Evolutionary conservation across 2,113 vertebrate genomes (phyloP).

Genomic region (Egretta garzetta): DNA sequence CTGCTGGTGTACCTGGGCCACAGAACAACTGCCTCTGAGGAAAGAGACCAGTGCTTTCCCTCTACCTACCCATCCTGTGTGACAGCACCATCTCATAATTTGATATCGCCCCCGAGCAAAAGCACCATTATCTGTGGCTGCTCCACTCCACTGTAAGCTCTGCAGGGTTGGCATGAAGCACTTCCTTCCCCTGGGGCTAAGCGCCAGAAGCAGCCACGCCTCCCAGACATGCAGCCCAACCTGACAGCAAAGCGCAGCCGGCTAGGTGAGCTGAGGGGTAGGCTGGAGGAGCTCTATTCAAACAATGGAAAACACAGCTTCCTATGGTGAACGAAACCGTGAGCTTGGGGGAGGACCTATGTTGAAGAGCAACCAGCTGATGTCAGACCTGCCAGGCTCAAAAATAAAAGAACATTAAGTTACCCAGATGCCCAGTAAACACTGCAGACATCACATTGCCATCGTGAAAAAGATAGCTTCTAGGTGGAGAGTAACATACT

Average conservation of each 20-base stretch:
- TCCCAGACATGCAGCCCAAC: background rate
- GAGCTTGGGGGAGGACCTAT: background rate
- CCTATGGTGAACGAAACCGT: background rate
- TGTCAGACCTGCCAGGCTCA: background rate
- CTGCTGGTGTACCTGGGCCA: accelerated
- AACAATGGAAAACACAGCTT: background rate
- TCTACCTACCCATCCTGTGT: background rate
- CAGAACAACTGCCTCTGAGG: background rate
- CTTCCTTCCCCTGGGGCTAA: background rate
- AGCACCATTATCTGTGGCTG: background rate
- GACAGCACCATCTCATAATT: background rate
- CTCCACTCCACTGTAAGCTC: background rate
- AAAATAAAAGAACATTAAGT: background rate
- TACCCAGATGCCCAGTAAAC: background rate
- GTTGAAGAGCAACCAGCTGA: background rate
- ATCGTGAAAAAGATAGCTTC: background rate
- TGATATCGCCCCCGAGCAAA: accelerated
- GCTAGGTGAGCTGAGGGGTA: background rate
- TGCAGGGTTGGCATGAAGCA: background rate
- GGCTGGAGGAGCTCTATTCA: background rate
- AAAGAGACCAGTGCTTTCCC: background rate
- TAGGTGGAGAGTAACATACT: background rate
- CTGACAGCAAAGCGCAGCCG: background rate
- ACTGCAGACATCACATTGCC: background rate
- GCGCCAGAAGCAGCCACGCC: background rate